Conservation (phyloP, 64 coral and sea anemone genomes). For the Acropora tenuis region DNA sequence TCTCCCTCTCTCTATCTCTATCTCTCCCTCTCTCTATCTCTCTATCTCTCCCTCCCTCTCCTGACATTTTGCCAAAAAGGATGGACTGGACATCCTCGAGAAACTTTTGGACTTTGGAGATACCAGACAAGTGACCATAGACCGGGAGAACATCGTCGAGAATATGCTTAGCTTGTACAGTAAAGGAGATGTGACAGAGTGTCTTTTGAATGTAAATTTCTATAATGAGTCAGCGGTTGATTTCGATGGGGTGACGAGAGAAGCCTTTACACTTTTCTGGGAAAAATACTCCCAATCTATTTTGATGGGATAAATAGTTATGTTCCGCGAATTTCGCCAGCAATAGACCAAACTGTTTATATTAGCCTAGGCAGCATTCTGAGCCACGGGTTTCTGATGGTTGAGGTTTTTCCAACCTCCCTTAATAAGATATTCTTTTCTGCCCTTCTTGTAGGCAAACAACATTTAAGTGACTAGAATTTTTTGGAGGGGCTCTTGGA, state of each 20-base stretch:
- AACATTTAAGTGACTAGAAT: too few species aligned
- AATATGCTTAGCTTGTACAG: constrained; percentile 31
- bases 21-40: too few species aligned
- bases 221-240: constrained; percentile 10
- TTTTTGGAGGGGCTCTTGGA: too few species aligned
- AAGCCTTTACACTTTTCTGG: constrained; percentile 53
- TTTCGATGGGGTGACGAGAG: constrained; percentile 18
- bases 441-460: too few species aligned
- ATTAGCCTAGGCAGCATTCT: background rate
- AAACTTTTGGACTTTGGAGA: background rate
- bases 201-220: constrained; percentile 28
- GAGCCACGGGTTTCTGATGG: background rate
- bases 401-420: too few species aligned
- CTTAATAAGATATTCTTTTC: too few species aligned
- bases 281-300: background rate
- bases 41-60: too few species aligned
- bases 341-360: background rate
- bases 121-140: background rate
- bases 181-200: background rate
- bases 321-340: constrained; percentile 9
- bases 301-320: constrained; percentile 22
- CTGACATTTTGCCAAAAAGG: too few species aligned
- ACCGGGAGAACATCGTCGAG: constrained; percentile 26
- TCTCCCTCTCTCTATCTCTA: too few species aligned
- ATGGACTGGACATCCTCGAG: background rate